phyloP scores from a whole-genome alignment of 2,113 vertebrate species.

The Variabilichromis moorii region DNA sequence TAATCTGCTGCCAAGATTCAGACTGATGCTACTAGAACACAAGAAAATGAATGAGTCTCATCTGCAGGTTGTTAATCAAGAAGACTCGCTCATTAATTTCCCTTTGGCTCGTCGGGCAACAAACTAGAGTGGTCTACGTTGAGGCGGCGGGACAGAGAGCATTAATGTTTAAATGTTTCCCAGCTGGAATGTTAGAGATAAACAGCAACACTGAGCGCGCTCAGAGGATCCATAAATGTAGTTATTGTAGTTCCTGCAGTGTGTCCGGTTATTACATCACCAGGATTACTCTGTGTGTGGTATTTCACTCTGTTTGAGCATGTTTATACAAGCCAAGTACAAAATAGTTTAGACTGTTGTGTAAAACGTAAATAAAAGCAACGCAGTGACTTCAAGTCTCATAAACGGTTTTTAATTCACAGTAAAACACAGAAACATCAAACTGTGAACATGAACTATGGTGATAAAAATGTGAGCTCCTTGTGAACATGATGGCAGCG shows the following conservation, averaged over 20 bases:
- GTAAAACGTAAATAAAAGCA: not conserved
- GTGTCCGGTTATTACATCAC: not conserved
- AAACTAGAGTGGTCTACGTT: not conserved
- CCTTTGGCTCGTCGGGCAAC: accelerated
- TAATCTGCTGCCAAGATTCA: not conserved
- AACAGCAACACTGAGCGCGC: not conserved
- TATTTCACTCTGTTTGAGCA: not conserved
- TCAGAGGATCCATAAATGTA: not conserved
- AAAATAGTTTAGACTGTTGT: not conserved
- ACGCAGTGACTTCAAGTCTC: not conserved
- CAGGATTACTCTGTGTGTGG: not conserved
- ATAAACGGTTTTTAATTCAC: accelerated
- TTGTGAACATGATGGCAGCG: not conserved
- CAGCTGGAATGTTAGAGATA: not conserved
- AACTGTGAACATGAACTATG: not conserved
- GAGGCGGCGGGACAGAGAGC: not conserved
- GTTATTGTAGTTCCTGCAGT: not conserved
- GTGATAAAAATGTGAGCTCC: not conserved
- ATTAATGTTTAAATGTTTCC: not conserved
- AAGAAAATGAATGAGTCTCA: not conserved
- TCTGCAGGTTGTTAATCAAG: not conserved
- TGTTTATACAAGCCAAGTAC: not conserved
- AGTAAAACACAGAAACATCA: not conserved
- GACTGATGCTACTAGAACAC: not conserved
- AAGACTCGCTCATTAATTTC: not conserved